A percentile compares a stretch with the other conserved stretches of the same genome.
phyloP scores from a whole-genome alignment of 2,797 vertebrate species.

The Ciconia nigra region DNA sequence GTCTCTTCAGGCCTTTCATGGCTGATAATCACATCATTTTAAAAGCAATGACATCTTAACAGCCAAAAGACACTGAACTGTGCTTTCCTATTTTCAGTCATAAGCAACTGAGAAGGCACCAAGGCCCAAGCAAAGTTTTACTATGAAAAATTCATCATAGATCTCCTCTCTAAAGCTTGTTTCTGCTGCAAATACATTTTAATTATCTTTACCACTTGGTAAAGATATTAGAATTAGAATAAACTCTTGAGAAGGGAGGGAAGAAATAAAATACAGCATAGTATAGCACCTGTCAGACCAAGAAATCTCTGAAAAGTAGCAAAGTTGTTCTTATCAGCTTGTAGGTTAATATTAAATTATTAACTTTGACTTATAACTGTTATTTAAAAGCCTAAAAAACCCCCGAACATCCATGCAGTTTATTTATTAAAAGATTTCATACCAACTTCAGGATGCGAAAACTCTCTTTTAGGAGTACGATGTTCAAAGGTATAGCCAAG shows the following conservation, averaged over 20 bases:
- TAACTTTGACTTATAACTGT: neutral
- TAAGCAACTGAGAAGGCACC: neutral
- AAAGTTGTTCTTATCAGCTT: neutral
- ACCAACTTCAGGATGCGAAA: neutral
- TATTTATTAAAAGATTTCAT: neutral
- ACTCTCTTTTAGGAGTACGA: neutral
- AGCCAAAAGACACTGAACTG: neutral
- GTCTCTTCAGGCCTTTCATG: neutral
- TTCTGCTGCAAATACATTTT: conserved; percentile 9
- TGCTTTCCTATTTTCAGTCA: neutral
- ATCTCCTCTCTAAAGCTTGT: neutral
- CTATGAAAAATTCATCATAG: neutral
- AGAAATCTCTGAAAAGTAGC: neutral
- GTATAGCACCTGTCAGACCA: neutral
- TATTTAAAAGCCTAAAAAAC: neutral
- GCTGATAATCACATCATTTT: neutral
- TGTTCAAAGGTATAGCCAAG: neutral
- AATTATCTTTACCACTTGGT: neutral
- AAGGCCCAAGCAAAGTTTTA: neutral
- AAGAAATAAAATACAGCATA: neutral
- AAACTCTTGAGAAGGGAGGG: neutral
- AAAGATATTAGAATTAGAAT: neutral
- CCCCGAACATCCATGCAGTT: rapidly evolving
- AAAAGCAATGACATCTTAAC: neutral
- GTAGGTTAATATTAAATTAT: neutral